Conservation (phyloP, 1,140 invertebrate genomes). For the Episyrphus balteatus region DNA sequence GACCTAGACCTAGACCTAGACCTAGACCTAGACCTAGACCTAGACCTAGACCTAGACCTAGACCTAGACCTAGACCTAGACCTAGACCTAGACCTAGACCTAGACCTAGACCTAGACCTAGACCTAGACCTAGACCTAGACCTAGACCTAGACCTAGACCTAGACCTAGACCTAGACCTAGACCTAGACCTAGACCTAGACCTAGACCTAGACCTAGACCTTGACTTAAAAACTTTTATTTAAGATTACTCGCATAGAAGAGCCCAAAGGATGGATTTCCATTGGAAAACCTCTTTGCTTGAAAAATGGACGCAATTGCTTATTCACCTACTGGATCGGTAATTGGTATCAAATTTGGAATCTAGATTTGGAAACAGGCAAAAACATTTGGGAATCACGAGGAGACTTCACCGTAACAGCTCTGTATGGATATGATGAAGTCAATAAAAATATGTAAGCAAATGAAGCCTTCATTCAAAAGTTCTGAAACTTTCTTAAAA, state of each 20-base stretch:
- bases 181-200: background rate
- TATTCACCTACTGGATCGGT: conserved; percentile 26
- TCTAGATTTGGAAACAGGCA: conserved; percentile 20
- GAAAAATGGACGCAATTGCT: conserved; percentile 14
- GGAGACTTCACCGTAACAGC: conserved; percentile 23
- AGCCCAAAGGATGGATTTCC: conserved; percentile 27
- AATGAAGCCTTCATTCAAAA: background rate
- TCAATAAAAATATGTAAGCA: conserved; percentile 27
- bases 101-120: background rate
- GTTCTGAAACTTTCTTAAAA: background rate
- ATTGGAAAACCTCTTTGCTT: conserved; percentile 22
- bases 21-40: background rate
- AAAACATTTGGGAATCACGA: conserved; percentile 18
- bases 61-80: background rate
- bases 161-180: background rate
- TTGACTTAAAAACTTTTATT: background rate
- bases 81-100: background rate
- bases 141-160: background rate
- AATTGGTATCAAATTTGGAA: conserved; percentile 33
- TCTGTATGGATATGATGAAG: conserved; percentile 27
- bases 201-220: background rate
- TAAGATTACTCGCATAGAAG: conserved; percentile 15
- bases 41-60: background rate
- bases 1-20: background rate
- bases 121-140: background rate